A percentile compares a stretch with the other conserved stretches of the same genome.
Evolutionary conservation across 2,113 vertebrate genomes (phyloP).

Genomic region (Calyptommatus sinebrachiatus): DNA sequence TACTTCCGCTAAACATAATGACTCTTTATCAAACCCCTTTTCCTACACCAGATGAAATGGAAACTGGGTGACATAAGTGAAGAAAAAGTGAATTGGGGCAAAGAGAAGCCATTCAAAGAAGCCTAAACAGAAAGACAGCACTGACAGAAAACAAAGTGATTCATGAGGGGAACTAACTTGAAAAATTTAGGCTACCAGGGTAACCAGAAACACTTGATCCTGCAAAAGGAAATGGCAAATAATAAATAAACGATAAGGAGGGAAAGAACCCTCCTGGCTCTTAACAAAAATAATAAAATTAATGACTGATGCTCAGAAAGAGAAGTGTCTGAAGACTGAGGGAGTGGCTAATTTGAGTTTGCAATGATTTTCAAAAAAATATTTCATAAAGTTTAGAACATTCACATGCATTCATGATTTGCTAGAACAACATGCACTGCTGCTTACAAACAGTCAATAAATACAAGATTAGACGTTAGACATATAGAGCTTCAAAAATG

Average conservation of each 20-base stretch:
- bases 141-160: constrained; percentile 78
- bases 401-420: constrained; percentile 69
- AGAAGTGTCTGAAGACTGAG: constrained; percentile 39
- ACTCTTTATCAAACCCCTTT: constrained; percentile 81
- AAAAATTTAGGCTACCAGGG: constrained; percentile 95
- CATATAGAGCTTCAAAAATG: constrained; percentile 72
- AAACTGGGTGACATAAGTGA: constrained; percentile 80
- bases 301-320: constrained; percentile 62
- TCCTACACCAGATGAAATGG: constrained; percentile 82
- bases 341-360: constrained; percentile 36
- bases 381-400: constrained; percentile 67
- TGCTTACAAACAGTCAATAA: constrained; percentile 58
- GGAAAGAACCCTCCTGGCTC: constrained; percentile 38
- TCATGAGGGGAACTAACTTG: constrained; percentile 94
- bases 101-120: constrained; percentile 65
- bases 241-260: constrained; percentile 47
- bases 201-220: constrained; percentile 91
- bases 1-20: constrained; percentile 87
- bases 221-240: constrained; percentile 89
- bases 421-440: constrained; percentile 68
- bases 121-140: constrained; percentile 73
- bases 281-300: constrained; percentile 61
- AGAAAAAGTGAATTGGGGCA: constrained; percentile 66
- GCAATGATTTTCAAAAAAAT: constrained; percentile 44
- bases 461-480: constrained; percentile 65